A percentile compares a stretch with the other conserved stretches of the same genome.
phyloP scores from a whole-genome alignment of 2,113 vertebrate species.

The Spizaetus ornatus region DNA sequence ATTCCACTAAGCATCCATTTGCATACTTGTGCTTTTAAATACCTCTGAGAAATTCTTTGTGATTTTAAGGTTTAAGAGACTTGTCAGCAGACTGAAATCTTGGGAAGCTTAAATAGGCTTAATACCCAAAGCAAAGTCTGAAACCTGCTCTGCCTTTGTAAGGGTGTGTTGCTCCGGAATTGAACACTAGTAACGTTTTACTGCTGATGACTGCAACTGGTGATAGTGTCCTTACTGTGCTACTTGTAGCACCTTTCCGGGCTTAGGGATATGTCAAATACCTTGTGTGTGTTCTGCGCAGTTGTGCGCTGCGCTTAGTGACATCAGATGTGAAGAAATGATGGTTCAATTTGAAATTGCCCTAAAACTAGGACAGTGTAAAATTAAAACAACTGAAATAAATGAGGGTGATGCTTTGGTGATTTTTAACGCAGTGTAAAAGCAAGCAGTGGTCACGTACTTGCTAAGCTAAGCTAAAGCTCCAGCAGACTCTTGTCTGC shows the following conservation, averaged over 20 bases:
- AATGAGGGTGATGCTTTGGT: not conserved
- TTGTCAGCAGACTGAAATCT: not conserved
- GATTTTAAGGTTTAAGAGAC: not conserved
- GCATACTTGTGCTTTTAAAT: not conserved
- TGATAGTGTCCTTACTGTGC: not conserved
- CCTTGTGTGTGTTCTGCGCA: not conserved
- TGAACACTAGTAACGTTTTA: not conserved
- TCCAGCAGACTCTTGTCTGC: not conserved
- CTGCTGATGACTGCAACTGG: not conserved
- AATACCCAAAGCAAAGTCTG: not conserved
- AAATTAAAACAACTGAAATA: not conserved
- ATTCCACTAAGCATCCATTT: not conserved
- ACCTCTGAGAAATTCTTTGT: not conserved
- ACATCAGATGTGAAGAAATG: not conserved
- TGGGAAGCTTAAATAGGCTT: not conserved
- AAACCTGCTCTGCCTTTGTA: not conserved
- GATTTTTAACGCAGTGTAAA: accelerated
- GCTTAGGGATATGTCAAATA: not conserved
- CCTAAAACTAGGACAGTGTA: not conserved
- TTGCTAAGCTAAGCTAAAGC: not conserved
- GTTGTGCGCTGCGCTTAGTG: not conserved
- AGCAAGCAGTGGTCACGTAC: accelerated
- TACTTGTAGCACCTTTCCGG: not conserved
- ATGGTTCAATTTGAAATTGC: not conserved
- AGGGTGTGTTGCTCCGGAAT: not conserved